phyloP scores from a whole-genome alignment of 2,113 vertebrate genomes.

The Rattus norvegicus region GRCr8 NC_086033.1:57181001-57181500 shows the following conservation, averaged over 20 bases:
- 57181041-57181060: no score
- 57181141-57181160: background rate
- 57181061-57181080: no score
- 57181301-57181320: background rate
- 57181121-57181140: background rate
- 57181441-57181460: background rate
- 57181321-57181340: background rate
- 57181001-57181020: background rate
- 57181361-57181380: background rate
- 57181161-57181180: background rate
- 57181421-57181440: background rate
- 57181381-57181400: background rate
- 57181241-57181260: background rate
- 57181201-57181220: background rate
- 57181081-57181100: background rate
- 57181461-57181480: background rate
- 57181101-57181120: background rate
- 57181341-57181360: background rate
- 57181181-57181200: background rate
- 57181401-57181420: background rate
- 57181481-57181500: background rate
- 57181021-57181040: background rate
- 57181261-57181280: background rate
- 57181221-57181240: background rate
- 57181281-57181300: background rate